Conservation (phyloP, 2,797 vertebrate species). For the Eulemur coronatus region DNA sequence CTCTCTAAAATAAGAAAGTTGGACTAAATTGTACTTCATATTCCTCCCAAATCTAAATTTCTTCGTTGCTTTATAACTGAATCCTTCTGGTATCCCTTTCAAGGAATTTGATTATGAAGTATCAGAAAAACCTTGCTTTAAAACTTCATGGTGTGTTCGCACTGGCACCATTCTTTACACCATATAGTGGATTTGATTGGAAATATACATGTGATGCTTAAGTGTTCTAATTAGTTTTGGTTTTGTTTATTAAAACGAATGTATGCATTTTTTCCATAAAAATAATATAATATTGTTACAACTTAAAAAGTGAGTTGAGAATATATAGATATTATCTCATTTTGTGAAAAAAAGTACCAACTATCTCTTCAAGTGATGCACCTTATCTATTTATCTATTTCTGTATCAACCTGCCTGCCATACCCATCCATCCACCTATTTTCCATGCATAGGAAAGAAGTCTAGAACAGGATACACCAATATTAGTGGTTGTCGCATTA, state of each 20-base stretch:
- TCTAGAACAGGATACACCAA: neutral
- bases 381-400: neutral
- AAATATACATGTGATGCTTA: neutral
- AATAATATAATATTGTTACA: neutral
- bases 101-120: conserved; percentile 30
- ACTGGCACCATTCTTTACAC: neutral
- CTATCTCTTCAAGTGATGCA: neutral
- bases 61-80: neutral
- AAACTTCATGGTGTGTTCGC: neutral
- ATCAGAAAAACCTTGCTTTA: conserved; percentile 10
- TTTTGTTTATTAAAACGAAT: neutral
- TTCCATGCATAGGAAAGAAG: neutral
- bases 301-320: neutral
- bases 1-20: neutral
- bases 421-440: neutral
- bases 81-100: neutral
- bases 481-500: neutral
- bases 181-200: neutral
- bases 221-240: neutral
- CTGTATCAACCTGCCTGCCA: neutral
- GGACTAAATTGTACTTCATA: neutral
- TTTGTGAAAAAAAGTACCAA: neutral
- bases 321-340: neutral
- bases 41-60: neutral
- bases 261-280: neutral